Evolutionary conservation across 2,888 invertebrate species (phyloP).

Genomic region (Ormyrus labotus): DNA sequence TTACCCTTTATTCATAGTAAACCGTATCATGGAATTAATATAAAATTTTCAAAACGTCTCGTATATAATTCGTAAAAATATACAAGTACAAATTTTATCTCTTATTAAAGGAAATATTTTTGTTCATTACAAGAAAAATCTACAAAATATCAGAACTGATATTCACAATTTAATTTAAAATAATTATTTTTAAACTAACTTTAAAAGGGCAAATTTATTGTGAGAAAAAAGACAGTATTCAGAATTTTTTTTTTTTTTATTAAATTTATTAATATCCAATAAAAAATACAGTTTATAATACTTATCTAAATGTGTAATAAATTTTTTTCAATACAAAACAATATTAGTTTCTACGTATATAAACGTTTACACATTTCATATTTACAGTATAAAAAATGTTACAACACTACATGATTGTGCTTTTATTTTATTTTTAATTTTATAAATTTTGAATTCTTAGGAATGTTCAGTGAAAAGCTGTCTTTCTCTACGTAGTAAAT

Average conservation of each 20-base stretch:
- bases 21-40: too few relatives aligned
- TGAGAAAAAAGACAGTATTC: too few relatives aligned
- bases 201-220: too few relatives aligned
- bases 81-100: too few relatives aligned
- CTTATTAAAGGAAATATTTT: too few relatives aligned
- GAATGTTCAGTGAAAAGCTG: background rate
- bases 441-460: slow-evolving; percentile 10
- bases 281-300: slow-evolving; percentile 48
- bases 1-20: too few relatives aligned
- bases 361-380: slow-evolving; percentile 31
- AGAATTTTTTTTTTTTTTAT: slow-evolving; percentile 13
- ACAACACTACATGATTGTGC: slow-evolving; percentile 30
- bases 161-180: too few relatives aligned
- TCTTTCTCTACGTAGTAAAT: slow-evolving; percentile 15
- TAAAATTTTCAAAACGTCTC: too few relatives aligned
- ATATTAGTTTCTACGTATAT: slow-evolving; percentile 26
- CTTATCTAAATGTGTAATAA: slow-evolving; percentile 32
- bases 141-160: too few relatives aligned
- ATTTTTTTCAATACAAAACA: slow-evolving; percentile 43
- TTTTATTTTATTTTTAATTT: slow-evolving; percentile 15
- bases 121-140: too few relatives aligned
- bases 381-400: slow-evolving; percentile 43
- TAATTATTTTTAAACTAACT: too few relatives aligned
- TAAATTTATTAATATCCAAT: slow-evolving; percentile 47
- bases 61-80: too few relatives aligned